phyloP scores from a whole-genome alignment of 92 coral and sea anemone species.

The Pocillopora grandis region DNA sequence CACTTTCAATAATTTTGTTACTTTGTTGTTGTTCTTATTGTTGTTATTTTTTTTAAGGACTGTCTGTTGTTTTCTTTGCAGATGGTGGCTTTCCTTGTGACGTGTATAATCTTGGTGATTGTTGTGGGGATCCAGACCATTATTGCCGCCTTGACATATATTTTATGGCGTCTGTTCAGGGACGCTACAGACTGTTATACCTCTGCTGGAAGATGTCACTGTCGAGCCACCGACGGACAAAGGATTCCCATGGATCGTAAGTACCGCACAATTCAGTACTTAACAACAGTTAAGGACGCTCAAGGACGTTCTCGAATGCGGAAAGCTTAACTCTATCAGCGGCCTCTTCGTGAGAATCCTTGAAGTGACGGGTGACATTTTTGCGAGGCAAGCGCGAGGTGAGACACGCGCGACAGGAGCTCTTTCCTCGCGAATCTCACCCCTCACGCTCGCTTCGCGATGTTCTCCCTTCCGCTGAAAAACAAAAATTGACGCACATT shows the following conservation, averaged over 20 bases:
- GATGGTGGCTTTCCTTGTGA: slow-evolving; percentile 60
- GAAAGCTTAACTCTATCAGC: no score
- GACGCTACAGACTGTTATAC: slow-evolving; percentile 33
- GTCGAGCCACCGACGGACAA: neutral
- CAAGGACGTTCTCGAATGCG: neutral
- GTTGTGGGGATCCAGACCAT: slow-evolving; percentile 48
- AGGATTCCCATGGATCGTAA: slow-evolving; percentile 21
- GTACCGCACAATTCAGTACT: neutral
- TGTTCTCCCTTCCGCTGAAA: no score
- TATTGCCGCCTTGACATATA: slow-evolving; percentile 47
- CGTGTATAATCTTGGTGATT: slow-evolving; percentile 52
- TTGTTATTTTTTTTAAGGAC: neutral
- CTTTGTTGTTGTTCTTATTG: no score
- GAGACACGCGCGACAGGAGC: no score
- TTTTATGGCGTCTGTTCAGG: slow-evolving; percentile 39
- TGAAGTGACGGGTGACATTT: no score
- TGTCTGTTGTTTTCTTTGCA: neutral
- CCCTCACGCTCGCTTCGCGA: no score
- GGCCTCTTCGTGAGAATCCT: no score
- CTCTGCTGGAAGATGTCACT: slow-evolving; percentile 7
- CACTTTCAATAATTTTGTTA: no score
- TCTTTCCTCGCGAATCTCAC: no score
- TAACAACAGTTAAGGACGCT: neutral
- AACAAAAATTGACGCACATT: no score
- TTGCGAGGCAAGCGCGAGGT: no score